Percentiles rank a stretch among this genome's conserved stretches.
These are phyloP conservation scores for Caligus rogercresseyi DNA, from an alignment of 1,140 invertebrate species.

Conservation along the genomic window DNA sequence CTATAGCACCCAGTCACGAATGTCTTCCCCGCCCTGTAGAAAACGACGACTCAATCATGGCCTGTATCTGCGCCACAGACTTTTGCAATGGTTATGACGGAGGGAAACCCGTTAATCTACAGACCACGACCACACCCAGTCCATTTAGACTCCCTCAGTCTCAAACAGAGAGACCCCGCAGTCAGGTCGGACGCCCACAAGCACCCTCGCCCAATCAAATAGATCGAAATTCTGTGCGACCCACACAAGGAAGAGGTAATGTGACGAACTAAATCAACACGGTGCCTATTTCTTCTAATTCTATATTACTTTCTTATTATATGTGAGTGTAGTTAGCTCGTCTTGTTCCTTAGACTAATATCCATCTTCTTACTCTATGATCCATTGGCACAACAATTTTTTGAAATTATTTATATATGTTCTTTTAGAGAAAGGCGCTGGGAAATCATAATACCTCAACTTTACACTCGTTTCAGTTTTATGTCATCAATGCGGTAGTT, in stretches of 20 bases:
- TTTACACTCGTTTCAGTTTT: neutral
- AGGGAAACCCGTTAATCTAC: neutral
- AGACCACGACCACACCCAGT: neutral
- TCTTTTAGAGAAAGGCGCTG: no score
- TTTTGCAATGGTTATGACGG: constrained; percentile 12
- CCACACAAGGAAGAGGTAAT: neutral
- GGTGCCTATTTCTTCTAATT: no score
- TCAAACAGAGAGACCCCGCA: neutral
- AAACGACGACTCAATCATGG: constrained; percentile 1
- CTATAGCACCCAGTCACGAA: neutral
- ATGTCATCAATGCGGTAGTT: constrained; percentile 15
- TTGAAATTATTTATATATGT: no score
- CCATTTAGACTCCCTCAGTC: neutral
- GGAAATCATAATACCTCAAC: no score
- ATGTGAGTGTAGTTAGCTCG: no score
- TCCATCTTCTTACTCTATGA: no score
- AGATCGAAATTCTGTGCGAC: neutral
- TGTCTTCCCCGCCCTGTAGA: constrained; percentile 14
- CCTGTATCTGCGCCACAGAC: constrained; percentile 17
- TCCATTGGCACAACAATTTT: no score
- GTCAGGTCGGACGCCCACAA: neutral
- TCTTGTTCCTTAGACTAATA: no score
- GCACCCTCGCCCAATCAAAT: neutral
- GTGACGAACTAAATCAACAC: no score
- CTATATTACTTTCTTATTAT: no score